Base-by-base conservation (phyloP, 2,113 vertebrate species). In the Taurulus bubalis region DNA sequence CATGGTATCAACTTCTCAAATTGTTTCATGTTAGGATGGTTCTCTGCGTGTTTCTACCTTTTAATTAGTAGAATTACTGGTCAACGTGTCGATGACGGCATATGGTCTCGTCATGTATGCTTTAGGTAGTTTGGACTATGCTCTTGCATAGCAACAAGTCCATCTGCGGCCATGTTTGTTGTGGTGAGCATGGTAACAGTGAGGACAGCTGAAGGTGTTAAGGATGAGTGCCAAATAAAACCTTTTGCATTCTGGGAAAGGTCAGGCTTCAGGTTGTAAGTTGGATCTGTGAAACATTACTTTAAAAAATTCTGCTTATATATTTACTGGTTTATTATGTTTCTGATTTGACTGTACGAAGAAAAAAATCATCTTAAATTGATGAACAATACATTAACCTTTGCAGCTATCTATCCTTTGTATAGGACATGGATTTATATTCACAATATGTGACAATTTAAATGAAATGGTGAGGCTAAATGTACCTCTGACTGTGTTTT, bases 141-240 rank as follows among this genome's bases (percentile, higher is more conserved):
- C 4, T 58, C 10, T 40, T 80, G 38, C 78, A 65, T 75, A 76
- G 83, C 84, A 89, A 72, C 82, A 71, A 16, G 72, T 60, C 20
- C 2, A 16, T 71, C 34, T 78, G 67, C 20, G 60, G 73, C 20
- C 58, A 26, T 83, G 77, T 89, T 89, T 92, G 87, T 84, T 89
- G 72, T 90, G 79, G 77, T 75, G 62, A 74, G 71, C 77, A 75
- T 80, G 10, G 76, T 60, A 83, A 90, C 77, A 60, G 38, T 6
- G 40, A 77, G 69, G 75, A 55, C 15, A 22, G 3, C 38, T 65
- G 36, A 32, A 58, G 68, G 68, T 30, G 38, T 6, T 38, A 55
- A 16, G 24, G 2, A 16, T 63, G 67, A 69, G 47, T 2, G 15
- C 60, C 32, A 32, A 77, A 63, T 38, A 73, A 67, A 85, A 20